Evolutionary conservation across 2,113 vertebrate genomes (phyloP), one percentile per base, ranked within the genome.

Genomic region (Cepphus grylle): DNA sequence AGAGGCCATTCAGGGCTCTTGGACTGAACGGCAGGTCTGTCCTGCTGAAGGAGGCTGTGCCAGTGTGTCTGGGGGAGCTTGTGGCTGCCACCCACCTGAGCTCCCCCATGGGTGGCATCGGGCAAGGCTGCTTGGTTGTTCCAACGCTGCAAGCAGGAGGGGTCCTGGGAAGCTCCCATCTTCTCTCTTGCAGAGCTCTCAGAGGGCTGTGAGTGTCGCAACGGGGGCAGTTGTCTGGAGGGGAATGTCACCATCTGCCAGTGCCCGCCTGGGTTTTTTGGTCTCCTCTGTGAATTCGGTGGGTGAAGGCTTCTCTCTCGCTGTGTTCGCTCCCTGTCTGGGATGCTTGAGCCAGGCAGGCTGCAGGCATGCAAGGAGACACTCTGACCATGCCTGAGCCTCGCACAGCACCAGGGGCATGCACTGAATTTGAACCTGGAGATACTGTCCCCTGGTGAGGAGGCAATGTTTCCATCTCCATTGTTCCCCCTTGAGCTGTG

Each of bases 271-370:
- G 99, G 99, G 53, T 99, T 99, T 98, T 99, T 99, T 17, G 99
- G 99, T 81, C 98, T 98, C 73, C 98, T 98, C 93, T 99, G 99
- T 97, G 99, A 99, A 98, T 99, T 99, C 2, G 99, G 99, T 99
- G 98, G 74, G 99, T 97, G 69, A 82, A 65, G 25, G n/a, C 63
- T 81, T 65, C 53, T 80, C 3, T 2, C 15, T 32, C 3, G 0
- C 30, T 71, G 6, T 32, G 22, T 69, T 69, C 40, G 7, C 29
- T 74, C 34, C n/a, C 13, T 71, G 66, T 69, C 65, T 0, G 0
- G 26, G 43, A 38, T 66, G 21, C 42, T 53, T 66, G 56, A 89
- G 38, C 45, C 66, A 79, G 49, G 47, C 42, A 47, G 72, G 25
- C 17, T 65, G 23, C 4, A 1, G 36, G 42, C 40, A 36, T 38